A percentile compares a stretch with the other conserved stretches of the same genome.
phyloP scores from a whole-genome alignment of 1,140 invertebrate genomes.

The Lucilia cuprina region DNA sequence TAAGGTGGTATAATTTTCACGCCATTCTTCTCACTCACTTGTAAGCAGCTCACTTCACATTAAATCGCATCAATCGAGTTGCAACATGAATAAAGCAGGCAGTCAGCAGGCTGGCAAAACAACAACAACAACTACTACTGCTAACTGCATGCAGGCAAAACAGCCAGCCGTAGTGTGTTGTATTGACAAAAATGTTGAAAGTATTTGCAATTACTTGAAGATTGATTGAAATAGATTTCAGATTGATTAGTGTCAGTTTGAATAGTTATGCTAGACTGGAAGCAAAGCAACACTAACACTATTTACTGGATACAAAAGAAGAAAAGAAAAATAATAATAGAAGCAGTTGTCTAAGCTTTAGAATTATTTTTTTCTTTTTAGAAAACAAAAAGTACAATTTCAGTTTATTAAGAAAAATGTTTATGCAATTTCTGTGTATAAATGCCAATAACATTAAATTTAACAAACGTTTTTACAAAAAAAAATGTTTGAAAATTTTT shows the following conservation, averaged over 20 bases:
- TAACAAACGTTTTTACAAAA: background rate
- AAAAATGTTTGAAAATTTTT: background rate
- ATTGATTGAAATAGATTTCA: conserved; percentile 38
- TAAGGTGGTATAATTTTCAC: conserved; percentile 33
- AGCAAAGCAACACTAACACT: background rate
- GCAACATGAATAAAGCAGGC: background rate
- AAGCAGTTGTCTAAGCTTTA: too few relatives aligned
- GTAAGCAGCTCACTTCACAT: background rate
- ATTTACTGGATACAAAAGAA: background rate
- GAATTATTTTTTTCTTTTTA: too few relatives aligned
- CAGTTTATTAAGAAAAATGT: conserved; percentile 11
- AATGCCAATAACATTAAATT: background rate
- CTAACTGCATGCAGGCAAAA: too few relatives aligned
- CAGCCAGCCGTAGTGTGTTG: too few relatives aligned
- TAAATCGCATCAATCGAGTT: background rate
- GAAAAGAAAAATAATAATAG: too few relatives aligned
- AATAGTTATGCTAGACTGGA: conserved; percentile 13
- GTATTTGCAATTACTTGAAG: conserved; percentile 36
- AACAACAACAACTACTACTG: background rate
- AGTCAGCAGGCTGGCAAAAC: too few relatives aligned
- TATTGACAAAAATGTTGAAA: conserved; percentile 35
- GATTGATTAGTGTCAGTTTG: conserved; percentile 36
- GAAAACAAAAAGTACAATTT: too few relatives aligned
- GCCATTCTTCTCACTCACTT: conserved; percentile 16
- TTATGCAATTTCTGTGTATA: background rate